phyloP scores from a whole-genome alignment of 2,888 invertebrate genomes.

The Seira ritae region DNA sequence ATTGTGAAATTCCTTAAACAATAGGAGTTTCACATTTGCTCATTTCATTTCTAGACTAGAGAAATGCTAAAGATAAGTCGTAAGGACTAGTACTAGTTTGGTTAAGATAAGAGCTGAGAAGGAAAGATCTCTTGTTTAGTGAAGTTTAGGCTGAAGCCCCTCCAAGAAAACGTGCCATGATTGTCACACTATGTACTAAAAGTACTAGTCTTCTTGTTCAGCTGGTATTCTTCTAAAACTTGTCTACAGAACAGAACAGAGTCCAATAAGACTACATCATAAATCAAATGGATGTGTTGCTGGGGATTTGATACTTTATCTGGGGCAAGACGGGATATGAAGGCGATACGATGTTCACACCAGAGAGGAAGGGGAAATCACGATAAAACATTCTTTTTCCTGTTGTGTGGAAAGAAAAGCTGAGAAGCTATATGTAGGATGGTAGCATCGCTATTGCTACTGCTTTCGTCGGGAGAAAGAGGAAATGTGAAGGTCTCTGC shows the following conservation, averaged over 20 bases:
- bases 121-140: too few species aligned
- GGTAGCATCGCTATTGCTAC: not conserved
- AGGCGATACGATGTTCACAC: too few species aligned
- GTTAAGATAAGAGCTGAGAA: too few species aligned
- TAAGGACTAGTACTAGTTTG: too few species aligned
- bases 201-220: not conserved
- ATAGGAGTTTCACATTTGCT: too few species aligned
- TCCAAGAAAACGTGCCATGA: not conserved
- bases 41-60: too few species aligned
- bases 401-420: constrained; percentile 20
- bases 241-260: not conserved
- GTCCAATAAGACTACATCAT: constrained; percentile 49
- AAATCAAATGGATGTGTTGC: constrained; percentile 38
- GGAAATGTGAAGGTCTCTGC: too few species aligned
- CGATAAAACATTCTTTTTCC: not conserved
- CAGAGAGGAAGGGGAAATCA: constrained; percentile 21
- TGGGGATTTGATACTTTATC: constrained; percentile 26
- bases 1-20: too few species aligned
- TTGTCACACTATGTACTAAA: not conserved
- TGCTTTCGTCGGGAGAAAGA: not conserved
- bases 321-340: too few species aligned
- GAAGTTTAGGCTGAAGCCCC: not conserved
- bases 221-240: not conserved
- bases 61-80: too few species aligned
- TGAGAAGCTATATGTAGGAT: not conserved